Evolutionary conservation across 2,797 vertebrate genomes (phyloP).

Genomic region (Molossus alvarezi): DNA sequence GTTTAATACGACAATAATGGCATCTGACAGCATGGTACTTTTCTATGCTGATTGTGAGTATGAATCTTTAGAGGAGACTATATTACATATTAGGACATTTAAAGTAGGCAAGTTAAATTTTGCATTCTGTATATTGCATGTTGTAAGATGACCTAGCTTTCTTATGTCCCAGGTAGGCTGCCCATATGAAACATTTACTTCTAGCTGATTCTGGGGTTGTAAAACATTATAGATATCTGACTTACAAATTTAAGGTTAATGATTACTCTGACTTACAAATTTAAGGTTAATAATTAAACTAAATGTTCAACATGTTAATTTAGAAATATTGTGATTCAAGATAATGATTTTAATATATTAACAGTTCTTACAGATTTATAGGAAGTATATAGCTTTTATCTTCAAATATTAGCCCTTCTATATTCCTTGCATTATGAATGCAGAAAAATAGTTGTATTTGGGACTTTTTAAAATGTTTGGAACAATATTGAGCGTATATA

Average conservation of each 20-base stretch:
- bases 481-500: not conserved
- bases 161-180: not conserved
- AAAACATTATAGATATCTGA: slow-evolving; percentile 44
- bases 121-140: not conserved
- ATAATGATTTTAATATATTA: slow-evolving; percentile 61
- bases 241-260: slow-evolving; percentile 25
- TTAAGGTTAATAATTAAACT: slow-evolving; percentile 44
- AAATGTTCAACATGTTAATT: slow-evolving; percentile 38
- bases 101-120: slow-evolving; percentile 54
- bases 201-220: slow-evolving; percentile 23
- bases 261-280: slow-evolving; percentile 48
- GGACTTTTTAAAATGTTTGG: not conserved
- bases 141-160: slow-evolving; percentile 22
- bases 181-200: slow-evolving; percentile 45
- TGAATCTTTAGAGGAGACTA: not conserved
- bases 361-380: slow-evolving; percentile 36
- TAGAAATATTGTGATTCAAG: slow-evolving; percentile 52
- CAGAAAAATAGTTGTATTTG: slow-evolving; percentile 54
- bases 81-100: not conserved
- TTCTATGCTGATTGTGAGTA: slow-evolving; percentile 97
- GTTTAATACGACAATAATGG: slow-evolving; percentile 89
- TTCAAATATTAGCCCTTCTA: slow-evolving; percentile 29
- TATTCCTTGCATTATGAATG: slow-evolving; percentile 41
- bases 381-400: slow-evolving; percentile 20
- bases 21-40: slow-evolving; percentile 91